These are phyloP conservation scores for Philopotamus ludificatus DNA, from an alignment of 1,140 invertebrate genomes.

Conservation along the genomic window DNA sequence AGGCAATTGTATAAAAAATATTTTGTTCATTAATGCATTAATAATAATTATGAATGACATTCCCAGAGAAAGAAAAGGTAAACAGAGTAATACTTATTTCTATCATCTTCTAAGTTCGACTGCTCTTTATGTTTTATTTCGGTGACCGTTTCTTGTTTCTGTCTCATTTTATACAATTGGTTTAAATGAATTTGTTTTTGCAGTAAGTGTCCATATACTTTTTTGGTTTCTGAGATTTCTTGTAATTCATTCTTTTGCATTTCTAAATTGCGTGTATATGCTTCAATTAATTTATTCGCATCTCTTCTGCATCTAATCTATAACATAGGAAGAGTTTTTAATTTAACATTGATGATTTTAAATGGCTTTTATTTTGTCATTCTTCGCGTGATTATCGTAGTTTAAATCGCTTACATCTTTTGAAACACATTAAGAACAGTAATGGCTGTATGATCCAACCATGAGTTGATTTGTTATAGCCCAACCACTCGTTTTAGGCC, in stretches of 20 bases:
- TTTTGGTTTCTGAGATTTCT: not conserved
- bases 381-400: no score
- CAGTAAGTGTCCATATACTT: not conserved
- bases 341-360: not conserved
- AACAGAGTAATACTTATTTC: not conserved
- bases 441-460: not conserved
- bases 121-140: constrained; percentile 1
- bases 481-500: no score
- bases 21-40: constrained; percentile 5
- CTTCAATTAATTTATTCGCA: not conserved
- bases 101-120: not conserved
- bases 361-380: no score
- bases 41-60: not conserved
- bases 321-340: not conserved
- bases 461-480: not conserved
- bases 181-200: constrained; percentile 17
- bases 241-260: not conserved
- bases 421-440: not conserved
- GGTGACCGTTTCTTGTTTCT: not conserved
- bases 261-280: not conserved
- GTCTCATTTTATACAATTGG: not conserved
- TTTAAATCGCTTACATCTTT: no score
- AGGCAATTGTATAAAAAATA: constrained; percentile 19
- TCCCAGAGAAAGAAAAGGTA: not conserved
- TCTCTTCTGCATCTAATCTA: constrained; percentile 1